Evolutionary conservation across 1,140 invertebrate species (phyloP), one percentile per base, ranked within the genome.

Genomic region (Drosophila baimaii): DNA sequence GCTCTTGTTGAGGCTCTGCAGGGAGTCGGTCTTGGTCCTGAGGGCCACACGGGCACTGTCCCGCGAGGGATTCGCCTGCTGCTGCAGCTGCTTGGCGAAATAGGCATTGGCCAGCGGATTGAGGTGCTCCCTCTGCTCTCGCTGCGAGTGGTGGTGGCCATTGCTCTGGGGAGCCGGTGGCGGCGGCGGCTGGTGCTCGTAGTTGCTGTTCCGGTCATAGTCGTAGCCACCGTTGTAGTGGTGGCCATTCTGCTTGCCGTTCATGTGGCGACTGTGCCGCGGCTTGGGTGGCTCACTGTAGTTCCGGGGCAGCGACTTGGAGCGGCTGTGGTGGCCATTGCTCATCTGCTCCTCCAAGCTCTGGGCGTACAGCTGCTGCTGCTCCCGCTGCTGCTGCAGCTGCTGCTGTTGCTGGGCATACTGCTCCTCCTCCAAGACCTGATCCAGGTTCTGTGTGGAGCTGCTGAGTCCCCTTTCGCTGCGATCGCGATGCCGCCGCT

Each of bases 401-500:
- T 75, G 63, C 12, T 75, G 63, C 66, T 85, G 64, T 47, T 79
- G 66, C 65, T 83, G 65, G 13, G 70, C 78, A 35, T 81, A 88
- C 39, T 89, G 83, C 29, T 92, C 94, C 78, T 94, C 94, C 76
- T 94, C 94, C 13, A 94, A 66, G 13, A 94, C 93, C 65, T 94
- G 94, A 70, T 94, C 94, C 15, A 94, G 81, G 81, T 92, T 92
- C 51, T 90, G 90, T n/a, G 62, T 91, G 10, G 91, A 92, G 46
- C 73, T 92, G 54, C 90, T 91, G 2, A 90, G 35, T 2, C 85
- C 81, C 7, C 85, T 77, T 55, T 94, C 91, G 71, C 95, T 95
- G 54, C 95, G 93, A 86, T 97, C 96, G 56, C 96, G 93, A 84
- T 97, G 96, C 1, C 96, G 93, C 47, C 96, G 93, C 91, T 98